Percentiles rank a stretch among this genome's conserved stretches.
Conservation (phyloP, 2,113 vertebrate genomes). For the Nestor notabilis region DNA sequence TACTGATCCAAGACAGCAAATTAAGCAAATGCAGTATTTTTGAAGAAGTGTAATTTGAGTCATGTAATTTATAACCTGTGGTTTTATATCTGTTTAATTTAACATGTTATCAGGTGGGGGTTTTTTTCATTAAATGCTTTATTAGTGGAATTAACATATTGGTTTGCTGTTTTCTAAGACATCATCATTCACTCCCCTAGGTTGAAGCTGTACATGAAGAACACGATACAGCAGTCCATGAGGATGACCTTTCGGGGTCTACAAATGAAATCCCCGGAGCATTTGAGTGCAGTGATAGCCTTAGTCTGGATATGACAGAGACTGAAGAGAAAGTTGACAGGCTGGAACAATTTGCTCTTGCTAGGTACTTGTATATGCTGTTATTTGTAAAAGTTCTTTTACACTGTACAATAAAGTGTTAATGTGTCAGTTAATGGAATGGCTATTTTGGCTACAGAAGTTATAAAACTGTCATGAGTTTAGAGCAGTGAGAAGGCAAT, state of each 20-base stretch:
- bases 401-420: neutral
- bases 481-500: neutral
- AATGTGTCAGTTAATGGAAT: neutral
- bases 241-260: slow-evolving; percentile 85
- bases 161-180: slow-evolving; percentile 30
- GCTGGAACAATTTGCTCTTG: slow-evolving; percentile 81
- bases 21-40: neutral
- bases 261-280: slow-evolving; percentile 83
- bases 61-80: neutral
- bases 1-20: neutral
- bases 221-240: slow-evolving; percentile 78
- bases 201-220: slow-evolving; percentile 78
- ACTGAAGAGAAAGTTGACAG: slow-evolving; percentile 79
- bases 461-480: neutral
- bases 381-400: neutral
- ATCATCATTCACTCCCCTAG: slow-evolving; percentile 53
- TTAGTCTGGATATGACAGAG: slow-evolving; percentile 82
- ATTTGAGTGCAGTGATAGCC: slow-evolving; percentile 82
- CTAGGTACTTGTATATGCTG: slow-evolving; percentile 76
- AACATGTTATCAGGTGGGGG: neutral
- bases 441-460: neutral
- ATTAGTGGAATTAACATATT: neutral
- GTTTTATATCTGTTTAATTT: neutral
- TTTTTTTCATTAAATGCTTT: neutral
- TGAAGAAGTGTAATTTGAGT: neutral